A percentile compares a stretch with the other conserved stretches of the same genome.
Conservation (phyloP, 2,888 invertebrate species). For the Cephus pygmeus region DNA sequence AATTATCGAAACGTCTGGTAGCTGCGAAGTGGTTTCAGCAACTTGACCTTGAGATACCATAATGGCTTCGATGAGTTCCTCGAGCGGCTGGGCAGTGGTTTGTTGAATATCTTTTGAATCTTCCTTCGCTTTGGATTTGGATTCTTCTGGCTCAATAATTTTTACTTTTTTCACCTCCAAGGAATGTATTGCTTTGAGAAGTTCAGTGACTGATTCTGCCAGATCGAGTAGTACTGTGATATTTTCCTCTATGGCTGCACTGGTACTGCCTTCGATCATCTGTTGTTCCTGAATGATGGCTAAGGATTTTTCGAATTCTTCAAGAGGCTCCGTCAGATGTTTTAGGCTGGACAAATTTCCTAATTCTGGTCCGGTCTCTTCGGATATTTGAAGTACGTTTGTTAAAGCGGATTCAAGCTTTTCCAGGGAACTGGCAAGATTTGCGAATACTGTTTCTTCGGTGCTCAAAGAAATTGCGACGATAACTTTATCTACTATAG, state of each 20-base stretch:
- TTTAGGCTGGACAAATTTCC: constrained; percentile 25
- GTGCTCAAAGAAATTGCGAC: too few species aligned
- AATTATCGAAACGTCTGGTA: constrained; percentile 17
- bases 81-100: constrained; percentile 43
- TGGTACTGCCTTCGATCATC: not conserved
- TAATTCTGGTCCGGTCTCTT: constrained; percentile 14
- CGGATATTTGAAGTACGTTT: not conserved
- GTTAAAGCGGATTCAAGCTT: not conserved
- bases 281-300: constrained; percentile 24
- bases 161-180: constrained; percentile 14
- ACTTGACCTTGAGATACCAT: constrained; percentile 19
- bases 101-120: constrained; percentile 44
- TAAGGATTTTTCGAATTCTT: constrained; percentile 62
- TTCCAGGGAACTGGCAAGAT: constrained; percentile 17
- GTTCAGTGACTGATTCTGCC: constrained; percentile 8
- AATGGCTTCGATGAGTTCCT: constrained; percentile 50
- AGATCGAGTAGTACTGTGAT: constrained; percentile 12
- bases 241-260: constrained; percentile 15
- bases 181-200: constrained; percentile 8
- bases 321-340: constrained; percentile 33
- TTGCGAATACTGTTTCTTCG: constrained; percentile 9
- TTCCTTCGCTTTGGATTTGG: constrained; percentile 22
- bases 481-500: constrained; percentile 14
- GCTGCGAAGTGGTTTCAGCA: constrained; percentile 10
- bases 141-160: constrained; percentile 13